Evolutionary conservation across 2,113 vertebrate genomes (phyloP), one percentile per base, ranked within the genome.

Genomic region (Mirza zaza): DNA sequence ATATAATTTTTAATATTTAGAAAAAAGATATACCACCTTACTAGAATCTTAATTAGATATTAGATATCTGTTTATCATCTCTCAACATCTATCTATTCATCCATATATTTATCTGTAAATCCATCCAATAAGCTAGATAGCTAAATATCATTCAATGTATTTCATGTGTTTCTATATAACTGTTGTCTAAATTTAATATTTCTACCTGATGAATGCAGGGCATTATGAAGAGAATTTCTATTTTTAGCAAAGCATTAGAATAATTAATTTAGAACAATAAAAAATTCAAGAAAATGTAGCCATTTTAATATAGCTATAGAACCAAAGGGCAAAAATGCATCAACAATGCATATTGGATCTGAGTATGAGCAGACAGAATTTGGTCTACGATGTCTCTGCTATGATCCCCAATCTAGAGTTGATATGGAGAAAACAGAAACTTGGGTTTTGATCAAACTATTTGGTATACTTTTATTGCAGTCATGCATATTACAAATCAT

Each of bases 1-100:
- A 39, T n/a, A n/a, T 18, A 84, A 68, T 96, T 65, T 52, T 73
- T 80, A 80, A 75, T 94, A 50, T 76, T 88, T 57, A 92, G 3
- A 55, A 18, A 86, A 23, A 90, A 82, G 6, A n/a, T 59, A 81
- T 1, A 73, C 5, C 36, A 59, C 34, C 4, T 86, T 77, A 45
- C 1, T 39, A 32, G 21, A 67, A 82, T 36, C 39, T 76, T 59
- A 52, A 13, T 14, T 89, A 57, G 1, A 25, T 77, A 65, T 10
- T 1, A 86, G 15, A 13, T 68, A 34, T 29, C 48, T 34, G 12
- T 50, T 79, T 61, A n/a, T 73, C 12, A 15, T 8, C 27, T 85
- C 34, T 70, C 61, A 29, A 29, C 52, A 70, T n/a, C 4, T 71
- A 39, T 70, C 23, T 57, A 15, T 80, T 23, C 32, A 8, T 15